These are phyloP conservation scores for Lissonota sp. DNA, from an alignment of 2,888 invertebrate species.

Conservation along the genomic window DNA sequence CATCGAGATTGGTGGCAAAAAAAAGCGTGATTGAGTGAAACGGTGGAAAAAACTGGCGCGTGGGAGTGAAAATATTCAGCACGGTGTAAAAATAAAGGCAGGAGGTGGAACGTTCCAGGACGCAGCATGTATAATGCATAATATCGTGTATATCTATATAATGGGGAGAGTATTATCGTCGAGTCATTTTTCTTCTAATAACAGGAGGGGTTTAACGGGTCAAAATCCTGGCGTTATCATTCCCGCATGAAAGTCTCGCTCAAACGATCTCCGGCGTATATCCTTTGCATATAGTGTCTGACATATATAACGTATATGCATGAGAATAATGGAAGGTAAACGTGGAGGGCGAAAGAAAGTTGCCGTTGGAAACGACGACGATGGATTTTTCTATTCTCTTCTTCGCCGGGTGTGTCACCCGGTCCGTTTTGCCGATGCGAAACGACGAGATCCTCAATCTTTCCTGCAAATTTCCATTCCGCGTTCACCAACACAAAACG, in stretches of 20 bases:
- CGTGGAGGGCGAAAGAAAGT: not conserved
- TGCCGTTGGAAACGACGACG: conserved; percentile 33
- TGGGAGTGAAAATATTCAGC: conserved; percentile 19
- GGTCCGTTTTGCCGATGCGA: conserved; percentile 15
- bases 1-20: not conserved
- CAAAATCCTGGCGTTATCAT: conserved; percentile 47
- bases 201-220: conserved; percentile 23
- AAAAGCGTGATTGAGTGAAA: not conserved
- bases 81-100: conserved; percentile 14
- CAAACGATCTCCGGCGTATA: conserved; percentile 21
- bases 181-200: conserved; percentile 58
- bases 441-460: not conserved
- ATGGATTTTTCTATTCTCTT: conserved; percentile 45
- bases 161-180: conserved; percentile 38
- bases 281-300: not conserved
- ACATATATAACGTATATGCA: conserved; percentile 1
- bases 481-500: conserved; percentile 1
- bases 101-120: not conserved
- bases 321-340: not conserved
- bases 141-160: not conserved
- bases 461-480: not conserved
- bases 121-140: not conserved
- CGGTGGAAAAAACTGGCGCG: not conserved
- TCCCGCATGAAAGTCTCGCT: conserved; percentile 54
- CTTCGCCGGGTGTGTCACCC: not conserved